Conservation (phyloP, 1,140 invertebrate species). For the Panagrolaimus sp. region DNA sequence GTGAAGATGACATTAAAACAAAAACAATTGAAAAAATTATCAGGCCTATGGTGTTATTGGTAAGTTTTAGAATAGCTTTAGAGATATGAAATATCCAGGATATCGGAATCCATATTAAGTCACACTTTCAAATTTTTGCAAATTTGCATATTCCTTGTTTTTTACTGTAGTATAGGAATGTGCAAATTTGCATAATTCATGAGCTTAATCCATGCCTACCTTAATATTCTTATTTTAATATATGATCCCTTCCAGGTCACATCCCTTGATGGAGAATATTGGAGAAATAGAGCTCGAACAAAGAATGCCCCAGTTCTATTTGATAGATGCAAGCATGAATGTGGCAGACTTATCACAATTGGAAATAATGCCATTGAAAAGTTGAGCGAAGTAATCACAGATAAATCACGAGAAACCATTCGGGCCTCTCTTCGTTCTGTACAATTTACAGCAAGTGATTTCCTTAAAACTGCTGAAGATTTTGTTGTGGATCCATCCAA, state of each 20-base stretch:
- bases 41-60: too few species aligned
- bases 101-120: too few species aligned
- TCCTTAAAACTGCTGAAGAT: slow-evolving; percentile 18
- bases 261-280: background rate
- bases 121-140: too few species aligned
- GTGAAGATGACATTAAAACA: too few species aligned
- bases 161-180: too few species aligned
- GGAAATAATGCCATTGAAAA: background rate
- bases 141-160: too few species aligned
- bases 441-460: background rate
- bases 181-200: too few species aligned
- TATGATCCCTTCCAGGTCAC: slow-evolving; percentile 1
- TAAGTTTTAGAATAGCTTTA: too few species aligned
- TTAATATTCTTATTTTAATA: background rate
- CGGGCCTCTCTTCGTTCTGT: background rate
- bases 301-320: background rate
- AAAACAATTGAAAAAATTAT: too few species aligned
- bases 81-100: too few species aligned
- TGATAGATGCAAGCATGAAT: background rate
- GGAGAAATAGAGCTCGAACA: background rate
- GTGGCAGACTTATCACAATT: background rate
- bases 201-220: too few species aligned
- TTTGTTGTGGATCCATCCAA: slow-evolving; percentile 21
- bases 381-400: background rate
- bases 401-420: background rate